Percentiles rank a stretch among this genome's conserved stretches.
These are phyloP conservation scores for Dicerorhinus sumatrensis DNA, from an alignment of 2,113 vertebrate species.

Conservation along the genomic window DNA sequence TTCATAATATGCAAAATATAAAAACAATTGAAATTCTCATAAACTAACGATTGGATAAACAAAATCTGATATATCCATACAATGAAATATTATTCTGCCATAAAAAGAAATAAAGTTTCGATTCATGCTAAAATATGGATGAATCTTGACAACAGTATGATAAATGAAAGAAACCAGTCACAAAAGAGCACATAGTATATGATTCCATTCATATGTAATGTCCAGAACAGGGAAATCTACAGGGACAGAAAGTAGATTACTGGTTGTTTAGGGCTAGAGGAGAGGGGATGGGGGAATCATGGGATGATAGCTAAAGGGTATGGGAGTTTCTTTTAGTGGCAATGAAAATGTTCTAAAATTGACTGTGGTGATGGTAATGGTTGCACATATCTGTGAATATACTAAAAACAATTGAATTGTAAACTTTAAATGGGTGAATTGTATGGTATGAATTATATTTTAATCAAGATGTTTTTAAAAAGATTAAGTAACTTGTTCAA, in stretches of 20 bases:
- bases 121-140: not conserved
- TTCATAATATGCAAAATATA: not conserved
- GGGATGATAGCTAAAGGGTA: not conserved
- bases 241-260: not conserved
- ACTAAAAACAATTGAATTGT: not conserved
- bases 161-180: not conserved
- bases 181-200: not conserved
- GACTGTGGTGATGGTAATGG: not conserved
- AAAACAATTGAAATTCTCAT: not conserved
- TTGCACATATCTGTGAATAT: not conserved
- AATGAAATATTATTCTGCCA: constrained; percentile 1
- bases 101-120: not conserved
- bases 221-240: not conserved
- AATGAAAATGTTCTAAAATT: constrained; percentile 27
- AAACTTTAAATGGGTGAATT: not conserved
- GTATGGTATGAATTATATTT: not conserved
- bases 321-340: not conserved
- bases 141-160: not conserved
- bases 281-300: too few relatives aligned
- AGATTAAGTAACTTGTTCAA: not conserved
- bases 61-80: not conserved
- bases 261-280: not conserved
- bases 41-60: not conserved
- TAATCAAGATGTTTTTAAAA: not conserved
- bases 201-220: not conserved